Conservation (phyloP, 2,888 invertebrate species). For the Rhorus exstirpatorius region DNA sequence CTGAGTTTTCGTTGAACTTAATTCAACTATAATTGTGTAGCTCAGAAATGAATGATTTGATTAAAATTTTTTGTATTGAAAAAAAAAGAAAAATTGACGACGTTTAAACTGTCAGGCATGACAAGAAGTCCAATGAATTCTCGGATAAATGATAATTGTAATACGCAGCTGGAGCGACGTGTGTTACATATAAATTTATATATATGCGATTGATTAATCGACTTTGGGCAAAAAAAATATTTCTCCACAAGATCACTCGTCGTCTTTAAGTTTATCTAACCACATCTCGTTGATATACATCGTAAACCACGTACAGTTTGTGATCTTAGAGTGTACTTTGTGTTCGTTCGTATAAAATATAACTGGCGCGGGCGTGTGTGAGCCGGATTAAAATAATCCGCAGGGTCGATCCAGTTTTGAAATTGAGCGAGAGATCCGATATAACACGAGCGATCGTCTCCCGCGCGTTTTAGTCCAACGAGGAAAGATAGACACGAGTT, state of each 20-base stretch:
- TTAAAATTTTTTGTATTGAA: too few relatives aligned
- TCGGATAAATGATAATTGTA: too few relatives aligned
- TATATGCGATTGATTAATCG: neutral
- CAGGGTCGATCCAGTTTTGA: slow-evolving; percentile 68
- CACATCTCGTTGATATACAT: slow-evolving; percentile 51
- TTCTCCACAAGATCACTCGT: slow-evolving; percentile 58
- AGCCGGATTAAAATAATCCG: slow-evolving; percentile 72
- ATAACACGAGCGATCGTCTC: slow-evolving; percentile 43
- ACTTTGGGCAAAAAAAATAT: slow-evolving; percentile 29
- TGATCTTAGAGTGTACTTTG: slow-evolving; percentile 68
- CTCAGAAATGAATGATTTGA: too few relatives aligned
- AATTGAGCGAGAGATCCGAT: slow-evolving; percentile 52
- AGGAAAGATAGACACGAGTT: slow-evolving; percentile 54
- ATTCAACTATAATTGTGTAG: too few relatives aligned
- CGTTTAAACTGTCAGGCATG: too few relatives aligned
- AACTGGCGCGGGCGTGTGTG: slow-evolving; percentile 28
- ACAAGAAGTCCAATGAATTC: too few relatives aligned
- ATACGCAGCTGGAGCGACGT: too few relatives aligned
- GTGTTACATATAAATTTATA: neutral
- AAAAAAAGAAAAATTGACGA: too few relatives aligned
- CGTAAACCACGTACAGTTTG: slow-evolving; percentile 63
- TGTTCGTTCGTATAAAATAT: slow-evolving; percentile 37
- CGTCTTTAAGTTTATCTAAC: slow-evolving; percentile 47
- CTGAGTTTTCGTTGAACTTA: too few relatives aligned
- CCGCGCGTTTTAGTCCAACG: slow-evolving; percentile 37